Evolutionary conservation across 2,113 vertebrate genomes (phyloP), one percentile per base, ranked within the genome.

Genomic region (Pygoscelis antarcticus): DNA sequence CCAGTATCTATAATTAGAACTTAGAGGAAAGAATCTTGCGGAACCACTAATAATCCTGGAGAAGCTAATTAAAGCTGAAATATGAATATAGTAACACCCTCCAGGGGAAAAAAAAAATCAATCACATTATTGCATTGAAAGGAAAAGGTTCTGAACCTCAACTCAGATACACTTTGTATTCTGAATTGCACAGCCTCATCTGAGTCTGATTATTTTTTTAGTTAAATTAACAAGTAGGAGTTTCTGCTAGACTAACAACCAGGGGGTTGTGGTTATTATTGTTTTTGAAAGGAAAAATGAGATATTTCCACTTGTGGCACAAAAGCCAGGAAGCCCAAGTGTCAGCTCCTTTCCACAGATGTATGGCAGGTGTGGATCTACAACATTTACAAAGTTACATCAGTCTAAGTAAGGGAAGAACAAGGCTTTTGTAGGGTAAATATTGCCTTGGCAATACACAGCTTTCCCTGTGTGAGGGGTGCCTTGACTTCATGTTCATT

Each of bases 21-120:
- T 68, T 61, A 86, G 49, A 83, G 79, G 75, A 85, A 61, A 47
- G 44, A 60, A 65, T 88, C 40, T 70, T 54, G 27, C 2, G 4
- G 58, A 95, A 90, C 55, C 68, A 46, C 15, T 77, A 54, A 38
- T 36, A 79, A 11, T 81, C 32, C 46, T 62, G 26, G 66, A 93
- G 82, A 94, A 95, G 83, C 77, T 95, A 95, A 88, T 83, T 96
- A 92, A 92, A 93, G 29, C 60, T 71, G 90, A 95, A 92, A 62
- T 85, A 88, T 42, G 21, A 80, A 62, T 70, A 36, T 36, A 88
- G 61, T 40, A 90, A 74, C 27, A 40, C 2, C 32, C 58, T 49
- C 9, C 4, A 38, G 16, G 42, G 42, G 10, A 7, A 25, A 80
- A 52, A 68, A 17, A 27, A 42, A 47, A 68, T 60, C 46, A 84